Evolutionary conservation across 2,113 vertebrate genomes (phyloP).

Genomic region (Mustelus asterias): DNA sequence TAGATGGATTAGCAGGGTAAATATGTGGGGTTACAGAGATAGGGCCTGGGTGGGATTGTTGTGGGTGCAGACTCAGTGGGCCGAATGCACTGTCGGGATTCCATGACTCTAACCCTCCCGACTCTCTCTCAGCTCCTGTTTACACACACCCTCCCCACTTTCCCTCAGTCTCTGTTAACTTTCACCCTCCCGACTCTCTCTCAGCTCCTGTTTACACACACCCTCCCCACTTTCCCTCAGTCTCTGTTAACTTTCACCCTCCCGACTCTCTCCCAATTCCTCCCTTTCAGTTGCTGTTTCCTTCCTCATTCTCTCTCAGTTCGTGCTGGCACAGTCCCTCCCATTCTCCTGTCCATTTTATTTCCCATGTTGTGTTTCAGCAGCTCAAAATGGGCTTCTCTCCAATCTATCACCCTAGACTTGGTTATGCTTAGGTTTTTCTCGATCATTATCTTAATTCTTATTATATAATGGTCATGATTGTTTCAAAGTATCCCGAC

Average conservation of each 20-base stretch:
- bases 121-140: not conserved
- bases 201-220: not conserved
- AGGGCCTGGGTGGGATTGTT: too few species aligned
- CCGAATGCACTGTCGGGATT: too few species aligned
- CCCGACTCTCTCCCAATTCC: not conserved
- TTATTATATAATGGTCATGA: too few species aligned
- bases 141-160: not conserved
- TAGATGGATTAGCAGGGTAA: too few species aligned
- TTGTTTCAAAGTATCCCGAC: too few species aligned
- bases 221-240: not conserved
- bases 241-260: not conserved
- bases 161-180: not conserved
- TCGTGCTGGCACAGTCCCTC: not conserved
- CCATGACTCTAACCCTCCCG: not conserved
- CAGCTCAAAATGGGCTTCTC: too few species aligned
- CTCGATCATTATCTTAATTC: too few species aligned
- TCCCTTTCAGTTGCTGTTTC: not conserved
- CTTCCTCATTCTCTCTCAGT: not conserved
- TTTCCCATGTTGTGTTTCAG: too few species aligned
- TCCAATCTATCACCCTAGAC: too few species aligned
- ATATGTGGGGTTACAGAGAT: too few species aligned
- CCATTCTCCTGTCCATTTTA: not conserved
- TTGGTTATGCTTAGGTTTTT: too few species aligned
- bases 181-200: not conserved
- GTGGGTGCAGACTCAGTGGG: too few species aligned